Conservation (phyloP, 2,113 vertebrate species). For the Lampris megalopsis region DNA sequence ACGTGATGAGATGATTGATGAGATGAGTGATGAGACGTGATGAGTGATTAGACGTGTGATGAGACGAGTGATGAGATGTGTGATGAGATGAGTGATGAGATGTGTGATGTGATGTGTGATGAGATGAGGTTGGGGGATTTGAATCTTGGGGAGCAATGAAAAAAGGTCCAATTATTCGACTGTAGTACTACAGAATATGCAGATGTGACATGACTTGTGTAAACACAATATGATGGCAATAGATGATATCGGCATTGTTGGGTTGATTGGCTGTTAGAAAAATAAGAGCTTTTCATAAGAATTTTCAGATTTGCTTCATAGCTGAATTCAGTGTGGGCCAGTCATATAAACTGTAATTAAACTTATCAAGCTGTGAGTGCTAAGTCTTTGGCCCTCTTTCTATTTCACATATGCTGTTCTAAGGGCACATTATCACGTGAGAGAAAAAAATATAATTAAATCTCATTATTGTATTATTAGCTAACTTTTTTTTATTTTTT, state of each 20-base stretch:
- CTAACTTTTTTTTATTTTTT: too few relatives aligned
- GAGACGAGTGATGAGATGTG: too few relatives aligned
- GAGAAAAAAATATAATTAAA: too few relatives aligned
- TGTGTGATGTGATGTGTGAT: neutral
- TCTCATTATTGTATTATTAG: too few relatives aligned
- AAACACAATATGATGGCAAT: too few relatives aligned
- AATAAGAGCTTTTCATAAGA: neutral
- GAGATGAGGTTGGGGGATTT: neutral
- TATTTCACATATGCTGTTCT: neutral
- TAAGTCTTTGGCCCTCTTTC: neutral
- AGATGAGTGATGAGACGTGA: too few relatives aligned
- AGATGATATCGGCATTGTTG: neutral
- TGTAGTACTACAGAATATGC: too few relatives aligned
- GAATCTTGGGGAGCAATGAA: neutral
- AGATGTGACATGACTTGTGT: too few relatives aligned
- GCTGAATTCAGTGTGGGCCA: neutral
- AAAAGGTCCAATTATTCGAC: too few relatives aligned
- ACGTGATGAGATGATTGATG: too few relatives aligned
- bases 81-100: too few relatives aligned
- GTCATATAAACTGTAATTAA: neutral
- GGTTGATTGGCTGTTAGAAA: neutral
- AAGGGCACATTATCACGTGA: neutral
- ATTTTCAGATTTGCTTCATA: neutral
- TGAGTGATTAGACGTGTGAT: too few relatives aligned
- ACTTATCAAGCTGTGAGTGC: neutral